Conservation (phyloP, 2,797 vertebrate species). For the Tadarida brasiliensis region DNA sequence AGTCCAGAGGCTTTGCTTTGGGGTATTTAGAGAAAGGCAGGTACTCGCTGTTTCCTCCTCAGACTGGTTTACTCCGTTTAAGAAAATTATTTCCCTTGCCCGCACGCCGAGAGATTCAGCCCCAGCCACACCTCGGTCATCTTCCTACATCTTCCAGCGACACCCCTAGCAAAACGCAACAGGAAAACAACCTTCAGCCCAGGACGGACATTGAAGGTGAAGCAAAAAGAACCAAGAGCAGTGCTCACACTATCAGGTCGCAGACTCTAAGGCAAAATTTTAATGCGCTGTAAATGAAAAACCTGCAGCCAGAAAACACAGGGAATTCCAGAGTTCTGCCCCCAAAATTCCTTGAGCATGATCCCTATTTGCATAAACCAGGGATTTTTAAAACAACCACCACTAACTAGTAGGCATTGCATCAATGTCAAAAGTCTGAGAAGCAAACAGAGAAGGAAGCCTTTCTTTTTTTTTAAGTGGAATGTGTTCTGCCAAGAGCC, state of each 20-base stretch:
- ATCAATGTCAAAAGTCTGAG: constrained; percentile 24
- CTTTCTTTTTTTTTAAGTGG: neutral
- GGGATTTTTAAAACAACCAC: neutral
- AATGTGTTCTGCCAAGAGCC: constrained; percentile 5
- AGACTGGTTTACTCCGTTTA: constrained; percentile 29
- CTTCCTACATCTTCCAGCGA: neutral
- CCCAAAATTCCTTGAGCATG: neutral
- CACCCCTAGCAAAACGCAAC: neutral
- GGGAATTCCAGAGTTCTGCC: constrained; percentile 47
- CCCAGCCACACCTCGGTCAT: neutral
- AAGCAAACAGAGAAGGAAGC: neutral
- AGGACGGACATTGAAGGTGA: neutral
- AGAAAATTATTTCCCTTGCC: neutral
- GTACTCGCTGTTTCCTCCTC: neutral
- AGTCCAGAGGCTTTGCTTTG: neutral
- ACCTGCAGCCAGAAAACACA: constrained; percentile 4
- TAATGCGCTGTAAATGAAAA: neutral
- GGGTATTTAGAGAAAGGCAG: constrained; percentile 3
- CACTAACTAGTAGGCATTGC: neutral
- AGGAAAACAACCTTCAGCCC: neutral
- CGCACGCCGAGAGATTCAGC: neutral
- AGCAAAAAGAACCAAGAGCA: neutral
- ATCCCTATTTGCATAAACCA: neutral
- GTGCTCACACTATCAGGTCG: neutral
- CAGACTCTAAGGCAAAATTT: neutral